Conservation (phyloP, 1,140 invertebrate genomes). For the Lordiphosa stackelbergi region DNA sequence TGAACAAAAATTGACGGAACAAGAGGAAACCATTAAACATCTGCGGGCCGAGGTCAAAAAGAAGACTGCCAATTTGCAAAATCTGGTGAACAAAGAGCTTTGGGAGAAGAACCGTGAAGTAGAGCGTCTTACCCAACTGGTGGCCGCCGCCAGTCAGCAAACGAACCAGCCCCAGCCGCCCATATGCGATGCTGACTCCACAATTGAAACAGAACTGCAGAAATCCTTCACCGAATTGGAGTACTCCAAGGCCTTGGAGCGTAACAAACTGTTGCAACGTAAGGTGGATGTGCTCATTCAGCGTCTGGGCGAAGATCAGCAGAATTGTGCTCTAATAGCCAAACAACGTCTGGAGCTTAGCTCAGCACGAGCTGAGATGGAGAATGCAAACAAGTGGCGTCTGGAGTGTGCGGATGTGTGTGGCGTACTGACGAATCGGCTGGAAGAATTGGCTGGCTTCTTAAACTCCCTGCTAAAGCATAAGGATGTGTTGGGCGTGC, state of each 20-base stretch:
- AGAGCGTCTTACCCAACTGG: constrained; percentile 80
- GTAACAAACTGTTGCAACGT: constrained; percentile 61
- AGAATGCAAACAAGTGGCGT: constrained; percentile 78
- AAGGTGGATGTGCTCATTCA: constrained; percentile 70
- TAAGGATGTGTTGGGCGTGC: constrained; percentile 79
- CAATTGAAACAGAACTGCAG: constrained; percentile 30
- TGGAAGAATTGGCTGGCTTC: constrained; percentile 85
- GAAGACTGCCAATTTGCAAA: constrained; percentile 82
- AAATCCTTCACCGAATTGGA: constrained; percentile 65
- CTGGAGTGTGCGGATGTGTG: constrained; percentile 83
- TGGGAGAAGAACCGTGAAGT: constrained; percentile 86
- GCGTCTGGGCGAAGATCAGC: constrained; percentile 58
- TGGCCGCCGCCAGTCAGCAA: constrained; percentile 34
- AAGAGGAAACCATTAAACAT: constrained; percentile 77
- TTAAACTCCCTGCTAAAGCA: constrained; percentile 84
- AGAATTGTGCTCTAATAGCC: constrained; percentile 51
- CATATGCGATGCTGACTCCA: constrained; percentile 24
- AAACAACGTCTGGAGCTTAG: constrained; percentile 75
- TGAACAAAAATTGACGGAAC: constrained; percentile 46
- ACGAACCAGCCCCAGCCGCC: constrained; percentile 13
- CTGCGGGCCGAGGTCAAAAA: constrained; percentile 81
- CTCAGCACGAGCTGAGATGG: constrained; percentile 60
- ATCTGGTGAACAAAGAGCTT: constrained; percentile 83
- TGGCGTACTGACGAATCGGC: constrained; percentile 80
- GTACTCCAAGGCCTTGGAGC: constrained; percentile 58